phyloP scores from a whole-genome alignment of 35 echinoderm and acorn worm species.

The Diadema setosum region DNA sequence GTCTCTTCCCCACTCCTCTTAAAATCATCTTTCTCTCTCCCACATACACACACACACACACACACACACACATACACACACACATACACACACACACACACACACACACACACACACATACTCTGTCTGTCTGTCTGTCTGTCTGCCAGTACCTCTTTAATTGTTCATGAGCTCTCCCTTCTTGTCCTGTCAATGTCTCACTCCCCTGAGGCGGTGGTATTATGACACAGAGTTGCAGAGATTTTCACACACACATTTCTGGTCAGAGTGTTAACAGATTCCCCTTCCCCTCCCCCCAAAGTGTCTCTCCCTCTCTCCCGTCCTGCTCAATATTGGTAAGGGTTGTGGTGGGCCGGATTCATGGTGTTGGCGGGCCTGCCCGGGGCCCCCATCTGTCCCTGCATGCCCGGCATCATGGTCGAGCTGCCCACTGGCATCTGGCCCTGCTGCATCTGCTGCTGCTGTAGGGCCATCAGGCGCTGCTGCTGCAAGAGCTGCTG shows the following conservation, averaged over 20 bases:
- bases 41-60: too few species aligned
- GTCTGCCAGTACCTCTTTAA: too few species aligned
- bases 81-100: too few species aligned
- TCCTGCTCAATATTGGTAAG: neutral
- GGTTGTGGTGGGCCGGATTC: neutral
- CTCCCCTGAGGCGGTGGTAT: too few species aligned
- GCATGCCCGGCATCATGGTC: neutral
- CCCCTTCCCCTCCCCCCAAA: neutral
- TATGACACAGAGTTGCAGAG: neutral
- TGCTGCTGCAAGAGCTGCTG: constrained; percentile 14
- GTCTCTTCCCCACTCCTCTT: too few species aligned
- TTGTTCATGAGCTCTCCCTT: neutral
- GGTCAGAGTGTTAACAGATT: neutral
- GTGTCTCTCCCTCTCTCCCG: neutral
- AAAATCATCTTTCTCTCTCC: too few species aligned
- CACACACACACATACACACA: too few species aligned
- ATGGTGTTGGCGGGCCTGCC: neutral
- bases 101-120: too few species aligned
- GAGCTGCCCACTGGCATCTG: neutral
- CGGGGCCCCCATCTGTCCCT: neutral
- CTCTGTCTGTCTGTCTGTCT: too few species aligned
- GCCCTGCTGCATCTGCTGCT: constrained; percentile 22
- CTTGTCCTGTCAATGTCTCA: neutral
- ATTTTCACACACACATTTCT: neutral
- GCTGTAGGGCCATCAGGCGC: neutral